Percentiles rank a stretch among this genome's conserved stretches.
Evolutionary conservation across 1,140 invertebrate genomes (phyloP).

Genomic region (Drosophila bifasciata): DNA sequence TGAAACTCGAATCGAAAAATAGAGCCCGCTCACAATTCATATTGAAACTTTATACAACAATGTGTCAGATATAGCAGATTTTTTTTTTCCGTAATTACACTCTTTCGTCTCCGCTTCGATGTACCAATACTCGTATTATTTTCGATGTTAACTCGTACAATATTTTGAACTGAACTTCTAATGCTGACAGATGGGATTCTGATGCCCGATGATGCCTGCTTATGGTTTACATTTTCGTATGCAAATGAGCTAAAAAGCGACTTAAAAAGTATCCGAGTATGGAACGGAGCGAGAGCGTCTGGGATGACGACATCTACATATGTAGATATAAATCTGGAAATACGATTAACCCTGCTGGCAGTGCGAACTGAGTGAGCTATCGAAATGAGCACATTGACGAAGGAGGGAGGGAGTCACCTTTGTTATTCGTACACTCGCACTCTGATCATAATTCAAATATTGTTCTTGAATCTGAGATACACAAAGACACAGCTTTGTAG

Average conservation of each 20-base stretch:
- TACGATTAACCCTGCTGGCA: slow-evolving; percentile 39
- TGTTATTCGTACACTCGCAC: neutral
- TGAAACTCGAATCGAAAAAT: slow-evolving; percentile 26
- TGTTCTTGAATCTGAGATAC: neutral
- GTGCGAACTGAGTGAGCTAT: neutral
- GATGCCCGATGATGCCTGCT: slow-evolving; percentile 16
- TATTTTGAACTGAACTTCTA: slow-evolving; percentile 33
- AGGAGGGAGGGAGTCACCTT: slow-evolving; percentile 29
- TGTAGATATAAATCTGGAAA: slow-evolving; percentile 59
- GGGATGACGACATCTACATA: slow-evolving; percentile 50
- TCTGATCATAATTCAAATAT: slow-evolving; percentile 1
- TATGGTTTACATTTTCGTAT: neutral
- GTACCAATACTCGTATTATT: slow-evolving; percentile 45
- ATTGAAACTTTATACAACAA: slow-evolving; percentile 18
- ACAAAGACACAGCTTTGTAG: neutral
- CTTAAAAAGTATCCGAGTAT: slow-evolving; percentile 9
- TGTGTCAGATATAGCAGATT: slow-evolving; percentile 26
- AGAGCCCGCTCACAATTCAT: slow-evolving; percentile 39
- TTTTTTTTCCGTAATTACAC: slow-evolving; percentile 37
- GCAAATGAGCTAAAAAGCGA: slow-evolving; percentile 3
- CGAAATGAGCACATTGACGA: neutral
- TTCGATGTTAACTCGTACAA: slow-evolving; percentile 12
- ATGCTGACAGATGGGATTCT: slow-evolving; percentile 67
- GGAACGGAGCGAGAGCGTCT: slow-evolving; percentile 2
- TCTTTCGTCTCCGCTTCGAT: slow-evolving; percentile 35